Conservation (phyloP, 2,113 vertebrate species). For the Rafetus swinhoei region DNA sequence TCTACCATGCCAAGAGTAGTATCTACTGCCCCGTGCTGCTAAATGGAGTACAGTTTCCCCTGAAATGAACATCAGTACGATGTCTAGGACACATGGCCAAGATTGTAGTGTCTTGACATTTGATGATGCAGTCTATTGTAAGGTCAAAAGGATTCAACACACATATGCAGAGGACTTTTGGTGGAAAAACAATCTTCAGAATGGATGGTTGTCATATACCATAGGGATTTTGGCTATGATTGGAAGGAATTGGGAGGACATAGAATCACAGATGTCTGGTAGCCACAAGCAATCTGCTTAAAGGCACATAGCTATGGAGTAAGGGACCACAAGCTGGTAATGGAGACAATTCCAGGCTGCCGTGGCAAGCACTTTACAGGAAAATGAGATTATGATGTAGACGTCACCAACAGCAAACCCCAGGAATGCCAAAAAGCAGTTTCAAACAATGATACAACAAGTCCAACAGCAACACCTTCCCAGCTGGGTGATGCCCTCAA, state of each 20-base stretch:
- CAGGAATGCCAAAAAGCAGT: not conserved
- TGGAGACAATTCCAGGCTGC: not conserved
- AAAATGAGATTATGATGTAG: not conserved
- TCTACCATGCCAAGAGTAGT: not conserved
- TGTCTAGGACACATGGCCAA: not conserved
- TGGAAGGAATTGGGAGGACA: not conserved
- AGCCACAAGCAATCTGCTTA: not conserved
- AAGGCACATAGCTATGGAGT: not conserved
- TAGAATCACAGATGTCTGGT: not conserved
- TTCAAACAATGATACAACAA: not conserved
- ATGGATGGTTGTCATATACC: not conserved
- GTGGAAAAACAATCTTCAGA: not conserved
- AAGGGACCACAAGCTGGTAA: not conserved
- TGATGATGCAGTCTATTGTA: not conserved
- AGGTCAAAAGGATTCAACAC: not conserved
- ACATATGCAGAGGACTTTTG: not conserved
- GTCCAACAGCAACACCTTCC: not conserved
- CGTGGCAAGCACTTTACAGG: not conserved
- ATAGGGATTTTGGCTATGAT: not conserved
- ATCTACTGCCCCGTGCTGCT: not conserved
- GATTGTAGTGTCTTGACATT: not conserved
- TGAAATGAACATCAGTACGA: not conserved
- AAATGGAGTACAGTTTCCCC: not conserved
- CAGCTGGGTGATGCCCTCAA: not conserved
- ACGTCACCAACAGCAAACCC: not conserved